Conservation (phyloP, 2,113 vertebrate species). For the Calonectris borealis region DNA sequence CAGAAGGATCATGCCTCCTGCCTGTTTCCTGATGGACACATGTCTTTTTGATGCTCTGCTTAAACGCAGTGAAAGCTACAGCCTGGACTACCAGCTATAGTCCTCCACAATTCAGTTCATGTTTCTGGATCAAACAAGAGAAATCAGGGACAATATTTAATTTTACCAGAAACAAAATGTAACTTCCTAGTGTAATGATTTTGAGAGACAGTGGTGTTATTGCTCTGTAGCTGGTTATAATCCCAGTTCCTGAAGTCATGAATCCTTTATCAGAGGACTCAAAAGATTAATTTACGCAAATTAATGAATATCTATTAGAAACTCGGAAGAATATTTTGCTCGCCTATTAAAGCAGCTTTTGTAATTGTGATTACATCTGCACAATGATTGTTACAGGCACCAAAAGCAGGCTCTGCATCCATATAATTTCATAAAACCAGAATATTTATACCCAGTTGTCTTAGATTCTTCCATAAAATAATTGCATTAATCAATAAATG, state of each 20-base stretch:
- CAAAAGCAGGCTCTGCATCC: background rate
- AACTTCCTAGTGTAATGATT: background rate
- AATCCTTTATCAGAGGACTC: background rate
- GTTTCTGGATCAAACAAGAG: background rate
- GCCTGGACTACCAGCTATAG: background rate
- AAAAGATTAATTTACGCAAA: background rate
- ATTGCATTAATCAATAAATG: background rate
- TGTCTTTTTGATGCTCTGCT: too few species aligned
- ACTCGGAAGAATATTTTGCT: background rate
- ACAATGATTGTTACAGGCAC: background rate
- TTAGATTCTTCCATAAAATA: background rate
- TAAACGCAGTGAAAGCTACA: background rate
- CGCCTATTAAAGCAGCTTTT: background rate
- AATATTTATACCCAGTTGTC: background rate
- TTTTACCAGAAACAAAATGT: background rate
- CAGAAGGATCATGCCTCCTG: background rate
- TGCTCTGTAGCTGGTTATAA: background rate
- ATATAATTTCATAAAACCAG: background rate
- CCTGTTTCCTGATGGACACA: background rate
- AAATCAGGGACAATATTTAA: accelerated
- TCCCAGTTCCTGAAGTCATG: background rate
- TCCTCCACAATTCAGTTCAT: background rate
- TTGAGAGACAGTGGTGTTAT: background rate
- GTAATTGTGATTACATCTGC: background rate
- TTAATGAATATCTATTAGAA: background rate